Percentiles rank a stretch among this genome's conserved stretches.
Evolutionary conservation across 2,797 vertebrate genomes (phyloP).

Genomic region (Poeciliopsis paucimaculata): DNA sequence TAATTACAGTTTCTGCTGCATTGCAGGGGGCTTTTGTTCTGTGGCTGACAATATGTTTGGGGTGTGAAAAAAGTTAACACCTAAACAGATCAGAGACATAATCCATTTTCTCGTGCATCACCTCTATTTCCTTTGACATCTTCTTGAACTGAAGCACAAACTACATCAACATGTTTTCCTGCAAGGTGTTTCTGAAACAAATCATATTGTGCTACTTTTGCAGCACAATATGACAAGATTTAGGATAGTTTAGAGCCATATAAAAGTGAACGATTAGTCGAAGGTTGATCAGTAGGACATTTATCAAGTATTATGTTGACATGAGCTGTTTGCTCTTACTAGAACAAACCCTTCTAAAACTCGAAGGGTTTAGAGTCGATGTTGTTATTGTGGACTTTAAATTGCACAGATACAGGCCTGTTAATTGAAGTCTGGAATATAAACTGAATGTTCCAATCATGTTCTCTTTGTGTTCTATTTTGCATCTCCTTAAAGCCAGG

Average conservation of each 20-base stretch:
- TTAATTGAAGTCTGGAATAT: too few relatives aligned
- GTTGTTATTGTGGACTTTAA: too few relatives aligned
- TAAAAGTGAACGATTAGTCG: not conserved
- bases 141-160: not conserved
- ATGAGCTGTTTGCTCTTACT: too few relatives aligned
- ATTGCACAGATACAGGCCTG: too few relatives aligned
- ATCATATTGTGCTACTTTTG: not conserved
- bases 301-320: too few relatives aligned
- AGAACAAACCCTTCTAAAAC: too few relatives aligned
- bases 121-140: not conserved
- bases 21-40: conserved; percentile 66
- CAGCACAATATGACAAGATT: not conserved
- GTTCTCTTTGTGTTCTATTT: too few relatives aligned
- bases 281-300: too few relatives aligned
- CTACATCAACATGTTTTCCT: not conserved
- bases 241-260: not conserved
- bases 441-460: too few relatives aligned
- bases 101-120: not conserved
- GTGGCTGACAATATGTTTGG: conserved; percentile 36
- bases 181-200: not conserved
- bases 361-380: too few relatives aligned
- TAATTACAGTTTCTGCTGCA: conserved; percentile 73
- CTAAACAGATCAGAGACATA: not conserved
- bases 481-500: too few relatives aligned
- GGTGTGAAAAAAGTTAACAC: conserved; percentile 9